Conservation (phyloP, 2,888 invertebrate species). For the Dicyrtomina minuta region DNA sequence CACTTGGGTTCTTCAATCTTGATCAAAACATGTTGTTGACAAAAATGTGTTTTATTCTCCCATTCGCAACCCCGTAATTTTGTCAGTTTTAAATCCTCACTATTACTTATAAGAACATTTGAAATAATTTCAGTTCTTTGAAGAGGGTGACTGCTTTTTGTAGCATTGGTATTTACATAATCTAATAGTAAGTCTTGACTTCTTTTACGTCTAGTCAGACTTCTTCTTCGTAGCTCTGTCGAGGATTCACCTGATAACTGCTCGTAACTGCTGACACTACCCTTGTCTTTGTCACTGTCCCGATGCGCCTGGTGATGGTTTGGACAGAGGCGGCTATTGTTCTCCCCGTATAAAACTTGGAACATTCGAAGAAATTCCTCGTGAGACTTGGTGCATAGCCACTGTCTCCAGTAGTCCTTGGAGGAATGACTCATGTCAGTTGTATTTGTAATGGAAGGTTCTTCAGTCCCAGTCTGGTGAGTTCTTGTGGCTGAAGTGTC, state of each 20-base stretch:
- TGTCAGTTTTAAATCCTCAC: background rate
- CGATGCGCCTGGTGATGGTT: background rate
- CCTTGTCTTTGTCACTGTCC: background rate
- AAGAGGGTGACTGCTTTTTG: background rate
- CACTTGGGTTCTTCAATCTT: constrained; percentile 12
- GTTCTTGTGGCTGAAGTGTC: no score
- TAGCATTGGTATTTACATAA: background rate
- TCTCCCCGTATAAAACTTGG: background rate
- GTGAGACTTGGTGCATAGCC: background rate
- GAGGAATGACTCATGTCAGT: no score
- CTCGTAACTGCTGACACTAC: background rate
- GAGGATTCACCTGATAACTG: background rate
- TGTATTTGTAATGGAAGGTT: no score
- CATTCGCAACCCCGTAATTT: constrained; percentile 17
- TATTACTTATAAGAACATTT: background rate
- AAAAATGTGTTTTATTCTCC: constrained; percentile 22
- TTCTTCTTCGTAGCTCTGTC: background rate
- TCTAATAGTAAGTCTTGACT: background rate
- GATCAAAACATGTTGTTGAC: constrained; percentile 17
- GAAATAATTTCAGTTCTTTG: no score
- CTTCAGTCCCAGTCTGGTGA: no score
- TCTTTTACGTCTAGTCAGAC: background rate
- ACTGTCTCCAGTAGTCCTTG: constrained; percentile 11
- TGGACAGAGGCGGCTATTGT: background rate
- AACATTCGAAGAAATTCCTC: constrained; percentile 9